phyloP scores from a whole-genome alignment of 2,113 vertebrate species.

The Apistogramma diplotaenia region DNA sequence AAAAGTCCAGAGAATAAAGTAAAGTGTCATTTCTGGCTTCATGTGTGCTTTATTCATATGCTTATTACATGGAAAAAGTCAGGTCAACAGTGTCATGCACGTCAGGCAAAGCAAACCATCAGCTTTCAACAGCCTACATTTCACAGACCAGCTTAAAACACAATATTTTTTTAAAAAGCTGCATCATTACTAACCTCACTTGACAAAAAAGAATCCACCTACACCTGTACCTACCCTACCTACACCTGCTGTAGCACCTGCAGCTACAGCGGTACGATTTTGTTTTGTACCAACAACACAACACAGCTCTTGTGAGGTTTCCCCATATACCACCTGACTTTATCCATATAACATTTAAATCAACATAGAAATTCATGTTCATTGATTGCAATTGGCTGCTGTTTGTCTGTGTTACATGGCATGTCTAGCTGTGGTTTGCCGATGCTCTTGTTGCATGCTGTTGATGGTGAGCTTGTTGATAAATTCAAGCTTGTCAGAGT shows the following conservation, averaged over 20 bases:
- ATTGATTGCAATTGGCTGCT: slow-evolving; percentile 34
- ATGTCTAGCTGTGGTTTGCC: slow-evolving; percentile 57
- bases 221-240: background rate
- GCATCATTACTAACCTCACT: fast-evolving
- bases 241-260: background rate
- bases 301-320: background rate
- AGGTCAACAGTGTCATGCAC: slow-evolving; percentile 32
- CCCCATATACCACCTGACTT: slow-evolving; percentile 39
- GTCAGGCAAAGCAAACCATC: slow-evolving; percentile 35
- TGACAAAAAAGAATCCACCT: background rate
- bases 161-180: fast-evolving
- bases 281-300: background rate
- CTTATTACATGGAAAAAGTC: slow-evolving; percentile 54
- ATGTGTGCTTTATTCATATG: background rate
- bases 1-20: background rate
- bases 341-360: slow-evolving; percentile 30
- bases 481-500: slow-evolving; percentile 65
- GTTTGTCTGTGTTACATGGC: slow-evolving; percentile 46
- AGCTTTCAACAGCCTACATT: slow-evolving; percentile 36
- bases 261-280: background rate
- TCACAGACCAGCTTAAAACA: background rate
- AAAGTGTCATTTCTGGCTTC: background rate
- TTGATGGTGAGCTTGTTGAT: slow-evolving; percentile 32
- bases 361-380: slow-evolving; percentile 7
- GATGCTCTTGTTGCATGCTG: slow-evolving; percentile 63